A percentile compares a stretch with the other conserved stretches of the same genome.
These are phyloP conservation scores for Timandra comae DNA, from an alignment of 2,888 invertebrate genomes.

Conservation along the genomic window DNA sequence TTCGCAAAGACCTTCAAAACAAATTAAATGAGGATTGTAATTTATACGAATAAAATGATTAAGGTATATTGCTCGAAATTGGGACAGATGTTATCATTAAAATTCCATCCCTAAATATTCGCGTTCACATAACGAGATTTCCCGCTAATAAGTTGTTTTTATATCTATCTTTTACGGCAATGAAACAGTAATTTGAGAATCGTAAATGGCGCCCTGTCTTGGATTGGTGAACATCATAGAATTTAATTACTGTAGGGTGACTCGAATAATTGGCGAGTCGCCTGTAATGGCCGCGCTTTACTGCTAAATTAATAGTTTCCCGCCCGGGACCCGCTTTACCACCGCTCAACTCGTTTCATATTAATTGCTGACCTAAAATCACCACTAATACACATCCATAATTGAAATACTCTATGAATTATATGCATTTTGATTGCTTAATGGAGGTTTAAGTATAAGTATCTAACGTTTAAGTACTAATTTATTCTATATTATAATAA, in stretches of 20 bases:
- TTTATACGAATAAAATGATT: no score
- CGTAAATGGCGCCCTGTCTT: conserved; percentile 66
- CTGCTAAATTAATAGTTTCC: conserved; percentile 69
- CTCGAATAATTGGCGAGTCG: conserved; percentile 68
- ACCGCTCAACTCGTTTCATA: conserved; percentile 45
- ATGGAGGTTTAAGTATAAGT: no score
- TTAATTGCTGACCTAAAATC: conserved; percentile 58
- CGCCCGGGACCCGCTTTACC: conserved; percentile 49
- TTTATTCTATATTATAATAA: no score
- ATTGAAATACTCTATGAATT: conserved; percentile 32
- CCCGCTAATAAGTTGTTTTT: conserved; percentile 38
- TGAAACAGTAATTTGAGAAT: conserved; percentile 66
- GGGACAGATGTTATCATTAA: conserved; percentile 9
- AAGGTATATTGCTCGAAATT: no score
- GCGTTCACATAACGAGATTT: conserved; percentile 22
- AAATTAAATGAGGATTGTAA: no score
- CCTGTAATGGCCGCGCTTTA: conserved; percentile 62
- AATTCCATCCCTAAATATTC: conserved; percentile 11
- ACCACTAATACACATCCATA: conserved; percentile 38
- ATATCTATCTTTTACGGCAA: conserved; percentile 61
- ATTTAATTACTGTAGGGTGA: conserved; percentile 69
- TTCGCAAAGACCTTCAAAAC: conserved; percentile 1
- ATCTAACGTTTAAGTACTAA: no score
- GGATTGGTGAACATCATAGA: conserved; percentile 68
- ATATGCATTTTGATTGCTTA: conserved; percentile 11